A percentile compares a stretch with the other conserved stretches of the same genome.
Conservation (phyloP, 2,797 vertebrate genomes). For the Ambastaia sidthimunki region DNA sequence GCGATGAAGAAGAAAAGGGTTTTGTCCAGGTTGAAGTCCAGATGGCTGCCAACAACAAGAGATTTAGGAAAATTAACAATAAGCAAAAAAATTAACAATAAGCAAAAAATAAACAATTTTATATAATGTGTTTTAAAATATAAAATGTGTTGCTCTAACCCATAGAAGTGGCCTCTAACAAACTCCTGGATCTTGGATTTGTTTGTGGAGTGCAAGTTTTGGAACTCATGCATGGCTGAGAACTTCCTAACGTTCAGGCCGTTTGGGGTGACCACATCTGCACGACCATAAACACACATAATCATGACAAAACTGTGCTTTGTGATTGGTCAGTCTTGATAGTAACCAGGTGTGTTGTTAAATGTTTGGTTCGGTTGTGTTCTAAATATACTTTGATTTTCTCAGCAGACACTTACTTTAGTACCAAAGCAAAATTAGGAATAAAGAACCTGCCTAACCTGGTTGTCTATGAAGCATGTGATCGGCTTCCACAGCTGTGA, state of each 20-base stretch:
- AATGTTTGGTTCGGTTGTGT: not conserved
- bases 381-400: not conserved
- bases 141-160: slow-evolving; percentile 75
- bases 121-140: not conserved
- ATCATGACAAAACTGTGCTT: not conserved
- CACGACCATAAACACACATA: slow-evolving; percentile 15
- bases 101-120: too few species aligned
- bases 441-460: slow-evolving; percentile 72
- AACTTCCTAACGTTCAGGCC: slow-evolving; percentile 96
- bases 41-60: slow-evolving; percentile 78
- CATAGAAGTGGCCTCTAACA: slow-evolving; percentile 95
- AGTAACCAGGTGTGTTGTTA: not conserved
- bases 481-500: slow-evolving; percentile 92
- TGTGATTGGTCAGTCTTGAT: not conserved
- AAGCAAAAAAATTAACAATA: not conserved
- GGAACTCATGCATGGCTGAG: slow-evolving; percentile 96
- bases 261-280: slow-evolving; percentile 95
- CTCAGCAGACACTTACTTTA: not conserved
- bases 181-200: slow-evolving; percentile 94
- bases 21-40: slow-evolving; percentile 94
- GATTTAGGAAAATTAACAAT: not conserved
- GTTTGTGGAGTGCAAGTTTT: slow-evolving; percentile 93
- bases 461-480: slow-evolving; percentile 92
- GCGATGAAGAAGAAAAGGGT: slow-evolving; percentile 96
- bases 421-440: not conserved